Conservation (phyloP, 1,140 invertebrate species). For the Ridgeia piscesae region DNA sequence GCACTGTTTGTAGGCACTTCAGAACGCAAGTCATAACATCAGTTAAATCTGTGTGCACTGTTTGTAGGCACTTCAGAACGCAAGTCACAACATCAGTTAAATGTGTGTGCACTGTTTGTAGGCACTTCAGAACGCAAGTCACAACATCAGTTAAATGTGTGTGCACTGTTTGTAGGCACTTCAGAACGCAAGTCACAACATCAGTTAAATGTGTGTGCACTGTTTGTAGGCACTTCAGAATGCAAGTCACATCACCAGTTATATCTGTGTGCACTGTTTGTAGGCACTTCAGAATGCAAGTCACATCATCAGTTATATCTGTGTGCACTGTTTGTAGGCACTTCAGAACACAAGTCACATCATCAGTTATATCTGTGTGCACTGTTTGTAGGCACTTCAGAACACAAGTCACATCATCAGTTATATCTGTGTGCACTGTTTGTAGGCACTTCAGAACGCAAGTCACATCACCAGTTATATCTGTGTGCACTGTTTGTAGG, state of each 20-base stretch:
- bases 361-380: conserved; percentile 95
- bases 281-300: conserved; percentile 91
- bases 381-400: conserved; percentile 80
- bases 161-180: conserved; percentile 79
- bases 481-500: conserved; percentile 73
- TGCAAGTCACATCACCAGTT: conserved; percentile 93
- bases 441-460: conserved; percentile 88
- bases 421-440: conserved; percentile 81
- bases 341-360: conserved; percentile 90
- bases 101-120: conserved; percentile 77
- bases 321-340: conserved; percentile 76
- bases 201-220: conserved; percentile 96
- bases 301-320: conserved; percentile 95
- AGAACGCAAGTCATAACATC: conserved; percentile 91
- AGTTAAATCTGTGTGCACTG: conserved; percentile 88
- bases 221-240: conserved; percentile 82
- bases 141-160: conserved; percentile 98
- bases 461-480: conserved; percentile 96
- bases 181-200: conserved; percentile 90
- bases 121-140: conserved; percentile 89
- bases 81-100: conserved; percentile 94
- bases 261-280: conserved; percentile 77
- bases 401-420: conserved; percentile 93
- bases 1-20: conserved; percentile 78
- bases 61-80: conserved; percentile 86